Evolutionary conservation across 2,113 vertebrate species (phyloP).

Genomic region (Urocolius indicus): DNA sequence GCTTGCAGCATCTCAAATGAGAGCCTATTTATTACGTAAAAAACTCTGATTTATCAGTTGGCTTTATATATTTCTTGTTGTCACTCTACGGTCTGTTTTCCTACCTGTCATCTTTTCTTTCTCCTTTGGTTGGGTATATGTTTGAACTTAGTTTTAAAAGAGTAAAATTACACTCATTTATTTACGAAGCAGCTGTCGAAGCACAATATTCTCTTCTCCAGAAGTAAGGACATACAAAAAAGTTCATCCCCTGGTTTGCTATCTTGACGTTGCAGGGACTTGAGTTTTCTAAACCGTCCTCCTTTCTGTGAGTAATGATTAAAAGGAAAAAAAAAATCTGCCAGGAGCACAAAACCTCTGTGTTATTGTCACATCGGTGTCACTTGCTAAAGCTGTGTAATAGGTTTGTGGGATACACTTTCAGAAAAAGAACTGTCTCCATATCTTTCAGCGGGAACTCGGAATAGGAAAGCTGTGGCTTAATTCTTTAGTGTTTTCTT

Average conservation of each 20-base stretch:
- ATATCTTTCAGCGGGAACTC: background rate
- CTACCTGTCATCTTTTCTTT: slow-evolving; percentile 24
- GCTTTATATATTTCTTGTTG: background rate
- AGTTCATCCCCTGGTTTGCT: slow-evolving; percentile 6
- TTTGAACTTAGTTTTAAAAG: slow-evolving; percentile 47
- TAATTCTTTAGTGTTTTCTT: slow-evolving; percentile 29
- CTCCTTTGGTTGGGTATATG: background rate
- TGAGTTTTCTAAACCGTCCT: background rate
- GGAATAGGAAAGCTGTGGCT: background rate
- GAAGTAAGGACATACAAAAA: background rate
- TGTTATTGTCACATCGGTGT: background rate
- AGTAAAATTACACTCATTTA: slow-evolving; percentile 57
- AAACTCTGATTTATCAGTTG: background rate
- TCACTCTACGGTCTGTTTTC: background rate
- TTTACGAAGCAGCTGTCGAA: slow-evolving; percentile 54
- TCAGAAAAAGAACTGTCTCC: background rate
- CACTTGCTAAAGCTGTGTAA: background rate
- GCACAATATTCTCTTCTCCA: background rate
- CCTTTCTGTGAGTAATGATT: slow-evolving; percentile 19
- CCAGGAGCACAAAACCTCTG: background rate
- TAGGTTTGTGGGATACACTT: slow-evolving; percentile 18
- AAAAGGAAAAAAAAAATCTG: slow-evolving; percentile 13
- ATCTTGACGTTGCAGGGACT: slow-evolving; percentile 28
- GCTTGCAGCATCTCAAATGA: background rate
- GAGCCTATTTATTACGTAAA: background rate